Conservation (phyloP, 2,888 invertebrate genomes). For the Deilephila porcellus region DNA sequence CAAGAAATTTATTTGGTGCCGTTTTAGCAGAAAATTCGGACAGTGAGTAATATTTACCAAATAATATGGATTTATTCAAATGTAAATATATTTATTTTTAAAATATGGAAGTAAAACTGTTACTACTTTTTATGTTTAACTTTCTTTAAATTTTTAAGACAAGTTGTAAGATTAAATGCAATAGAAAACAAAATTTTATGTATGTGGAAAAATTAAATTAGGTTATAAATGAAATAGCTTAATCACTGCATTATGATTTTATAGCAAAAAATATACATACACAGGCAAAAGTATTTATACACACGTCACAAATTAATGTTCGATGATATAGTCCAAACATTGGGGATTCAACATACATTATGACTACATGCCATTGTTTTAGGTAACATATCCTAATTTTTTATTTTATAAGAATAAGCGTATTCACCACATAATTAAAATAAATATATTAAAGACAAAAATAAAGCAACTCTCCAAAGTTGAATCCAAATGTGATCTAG, state of each 20-base stretch:
- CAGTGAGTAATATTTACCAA: constrained; percentile 69
- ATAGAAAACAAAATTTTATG: not conserved
- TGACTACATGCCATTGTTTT: constrained; percentile 43
- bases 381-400: constrained; percentile 31
- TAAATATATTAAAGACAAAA: constrained; percentile 21
- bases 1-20: constrained; percentile 83
- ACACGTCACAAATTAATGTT: constrained; percentile 76
- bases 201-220: not conserved
- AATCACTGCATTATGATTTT: constrained; percentile 82
- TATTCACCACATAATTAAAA: constrained; percentile 23
- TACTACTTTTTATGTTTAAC: not conserved
- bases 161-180: no score
- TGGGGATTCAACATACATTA: constrained; percentile 50
- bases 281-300: constrained; percentile 77
- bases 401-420: constrained; percentile 25
- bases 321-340: constrained; percentile 59
- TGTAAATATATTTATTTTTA: constrained; percentile 27
- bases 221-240: constrained; percentile 66
- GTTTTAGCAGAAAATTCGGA: constrained; percentile 90
- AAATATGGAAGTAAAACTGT: not conserved
- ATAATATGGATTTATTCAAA: constrained; percentile 26
- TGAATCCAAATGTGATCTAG: constrained; percentile 14
- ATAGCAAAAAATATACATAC: constrained; percentile 84
- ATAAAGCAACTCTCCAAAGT: constrained; percentile 26
- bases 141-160: no score